Conservation (phyloP, 2,888 invertebrate species). For the Synergus laeviventris region DNA sequence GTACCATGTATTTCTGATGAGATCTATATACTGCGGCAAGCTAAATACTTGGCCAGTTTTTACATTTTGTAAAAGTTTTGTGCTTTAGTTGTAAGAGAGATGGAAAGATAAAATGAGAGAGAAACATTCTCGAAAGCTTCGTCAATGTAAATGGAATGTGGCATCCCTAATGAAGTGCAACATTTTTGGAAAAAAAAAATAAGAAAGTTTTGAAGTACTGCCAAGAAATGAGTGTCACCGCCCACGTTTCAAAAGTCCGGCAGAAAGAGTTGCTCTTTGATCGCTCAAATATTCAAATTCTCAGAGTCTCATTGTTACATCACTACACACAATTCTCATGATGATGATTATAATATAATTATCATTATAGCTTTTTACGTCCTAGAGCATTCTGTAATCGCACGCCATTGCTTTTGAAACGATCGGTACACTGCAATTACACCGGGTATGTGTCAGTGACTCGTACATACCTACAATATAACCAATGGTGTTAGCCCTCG, state of each 20-base stretch:
- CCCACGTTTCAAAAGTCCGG: slow-evolving; percentile 45
- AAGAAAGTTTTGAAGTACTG: slow-evolving; percentile 49
- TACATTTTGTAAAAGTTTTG: slow-evolving; percentile 68
- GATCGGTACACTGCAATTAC: slow-evolving; percentile 47
- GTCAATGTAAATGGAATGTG: slow-evolving; percentile 76
- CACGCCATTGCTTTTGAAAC: slow-evolving; percentile 45
- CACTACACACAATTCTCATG: slow-evolving; percentile 31
- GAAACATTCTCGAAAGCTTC: slow-evolving; percentile 71
- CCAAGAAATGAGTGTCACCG: slow-evolving; percentile 48
- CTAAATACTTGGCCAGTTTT: slow-evolving; percentile 50
- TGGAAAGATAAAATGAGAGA: slow-evolving; percentile 43
- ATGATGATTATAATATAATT: background rate
- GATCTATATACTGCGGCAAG: background rate
- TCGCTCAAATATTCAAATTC: background rate
- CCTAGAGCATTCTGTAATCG: slow-evolving; percentile 15
- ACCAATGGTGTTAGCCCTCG: slow-evolving; percentile 73
- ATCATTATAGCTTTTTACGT: slow-evolving; percentile 27
- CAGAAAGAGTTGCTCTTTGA: slow-evolving; percentile 10
- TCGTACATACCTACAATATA: slow-evolving; percentile 65
- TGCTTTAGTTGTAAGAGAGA: slow-evolving; percentile 64
- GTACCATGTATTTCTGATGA: slow-evolving; percentile 2
- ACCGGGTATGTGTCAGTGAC: slow-evolving; percentile 63
- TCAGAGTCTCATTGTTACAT: slow-evolving; percentile 22
- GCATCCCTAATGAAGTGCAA: slow-evolving; percentile 73
- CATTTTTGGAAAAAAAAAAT: slow-evolving; percentile 65